Base-by-base conservation (phyloP, 2,797 vertebrate species). In the Tolypeutes matacus region DNA sequence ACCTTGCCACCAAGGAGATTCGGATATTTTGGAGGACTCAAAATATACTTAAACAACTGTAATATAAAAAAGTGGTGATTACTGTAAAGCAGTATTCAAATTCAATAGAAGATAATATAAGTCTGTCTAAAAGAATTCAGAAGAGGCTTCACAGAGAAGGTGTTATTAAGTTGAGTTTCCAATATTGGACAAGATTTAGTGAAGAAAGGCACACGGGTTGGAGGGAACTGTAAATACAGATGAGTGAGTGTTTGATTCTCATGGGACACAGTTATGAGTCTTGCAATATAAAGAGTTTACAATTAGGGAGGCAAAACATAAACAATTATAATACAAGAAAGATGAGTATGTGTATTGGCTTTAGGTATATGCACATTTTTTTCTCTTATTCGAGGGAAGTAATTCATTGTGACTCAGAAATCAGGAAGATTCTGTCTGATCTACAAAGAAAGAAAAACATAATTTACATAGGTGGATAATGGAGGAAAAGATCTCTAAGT, bases 161-260 rank as follows among this genome's bases (percentile, higher is more conserved):
- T 76, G 2, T 5, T 76, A 49, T 60, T 34, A 2, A 88, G 3
- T 9, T 86, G 25, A 12, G 11, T 31, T 27, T 77, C 64, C 5
- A 42, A 21, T 86, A 73, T 5, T 73, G 27, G 7, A 20, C 23
- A 69, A 5, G 12, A 51, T 51, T 89, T 89, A 67, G 21, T 23
- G 21, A 62, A 0, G 20, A 64, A 60, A 10, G 10, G 1, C 0
- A n/a, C 0, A 39, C 2, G 1, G 42, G 12, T 5, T 60, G 39
- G 34, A 89, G 1, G n/a, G 1, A 60, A 82, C 2, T 31, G 0
- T 20, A 27, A 73, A 46, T 58, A 58, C 18, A 3, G 1, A 3
- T 73, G 39, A 1, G 14, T 80, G 14, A 5, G 4, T 90, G 25
- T 42, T 88, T 75, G 34, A 11, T 56, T 91, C 36, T 60, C 77